Base-by-base conservation (phyloP, 2,113 vertebrate species). In the Ictidomys tridecemlineatus region DNA sequence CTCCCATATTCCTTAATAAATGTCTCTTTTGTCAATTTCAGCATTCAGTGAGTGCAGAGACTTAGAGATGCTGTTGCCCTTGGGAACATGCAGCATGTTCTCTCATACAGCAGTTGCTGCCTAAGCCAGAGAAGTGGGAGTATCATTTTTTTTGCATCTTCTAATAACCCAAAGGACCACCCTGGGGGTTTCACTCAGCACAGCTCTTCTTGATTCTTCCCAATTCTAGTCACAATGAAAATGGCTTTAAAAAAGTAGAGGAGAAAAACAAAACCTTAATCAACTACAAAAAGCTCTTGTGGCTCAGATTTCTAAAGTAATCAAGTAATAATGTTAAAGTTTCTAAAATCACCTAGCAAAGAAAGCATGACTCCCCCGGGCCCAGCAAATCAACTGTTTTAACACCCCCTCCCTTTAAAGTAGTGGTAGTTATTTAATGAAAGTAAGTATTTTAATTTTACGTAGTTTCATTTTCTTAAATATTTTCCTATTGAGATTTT, bases 51-150 rank as follows among this genome's bases (percentile, higher is more conserved):
- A 56, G 34, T 22, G 34, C 28, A 78, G 28, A 56, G 22, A 56
- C 22, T 65, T 39, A 51, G 26, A 42, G 11, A 28, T 18, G 18
- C 18, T 8, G 8, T 3, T 39, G 20, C 12, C 63, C 28, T 24
- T 26, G 17, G 18, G 13, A 83, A 20, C 4, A 61, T 17, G 9
- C 8, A 20, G 16, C 20, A 0, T 13, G 11, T 86, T 82, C 48
- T 53, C 2, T 42, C 42, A 4, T 10, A 6, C 0, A 8, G 5
- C 3, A n/a, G 14, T 24, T 42, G 32, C 37, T 24, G 10, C 37
- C 37, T 72, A 12, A 39, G 6, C 2, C 8, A 74, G 67, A 61
- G 34, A 61, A 17, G 14, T 69, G 24, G 10, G 3, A 28, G 9
- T 34, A 7, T 6, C 13, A 42, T 24, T 67, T 51, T 48, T 58